Evolutionary conservation across 2,113 vertebrate genomes (phyloP).

Genomic region (Talpa occidentalis): DNA sequence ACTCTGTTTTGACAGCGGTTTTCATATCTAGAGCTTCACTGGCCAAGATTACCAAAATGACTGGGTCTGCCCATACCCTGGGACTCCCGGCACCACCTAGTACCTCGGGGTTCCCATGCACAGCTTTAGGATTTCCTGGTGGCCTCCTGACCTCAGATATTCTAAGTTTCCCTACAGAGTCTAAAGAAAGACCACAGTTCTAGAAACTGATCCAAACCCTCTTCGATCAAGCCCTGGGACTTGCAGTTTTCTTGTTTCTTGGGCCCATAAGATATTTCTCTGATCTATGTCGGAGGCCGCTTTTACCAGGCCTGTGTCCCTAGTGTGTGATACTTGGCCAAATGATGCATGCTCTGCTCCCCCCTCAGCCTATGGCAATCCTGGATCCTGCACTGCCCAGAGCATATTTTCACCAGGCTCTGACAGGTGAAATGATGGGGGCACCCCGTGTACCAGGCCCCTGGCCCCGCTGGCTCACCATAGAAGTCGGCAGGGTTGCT

Average conservation of each 20-base stretch:
- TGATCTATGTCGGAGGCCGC: not conserved
- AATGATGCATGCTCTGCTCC: not conserved
- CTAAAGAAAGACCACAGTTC: not conserved
- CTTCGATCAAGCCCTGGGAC: not conserved
- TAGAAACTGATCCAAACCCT: not conserved
- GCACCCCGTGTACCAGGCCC: accelerated
- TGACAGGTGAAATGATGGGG: too few species aligned
- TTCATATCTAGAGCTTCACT: not conserved
- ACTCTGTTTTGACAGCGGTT: not conserved
- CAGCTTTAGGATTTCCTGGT: not conserved
- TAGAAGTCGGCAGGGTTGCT: slow-evolving; percentile 98
- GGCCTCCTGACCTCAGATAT: not conserved
- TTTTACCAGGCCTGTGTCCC: not conserved
- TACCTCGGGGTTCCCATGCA: not conserved
- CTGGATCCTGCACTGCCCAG: not conserved
- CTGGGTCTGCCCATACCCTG: not conserved
- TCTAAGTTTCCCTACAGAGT: not conserved
- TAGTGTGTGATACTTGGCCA: not conserved
- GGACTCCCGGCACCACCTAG: too few species aligned
- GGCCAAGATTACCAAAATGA: not conserved
- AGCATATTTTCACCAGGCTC: not conserved
- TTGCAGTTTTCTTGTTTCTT: not conserved
- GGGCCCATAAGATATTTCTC: accelerated
- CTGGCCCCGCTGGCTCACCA: slow-evolving; percentile 84
- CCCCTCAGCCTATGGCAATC: not conserved